Conservation (phyloP, 2,113 vertebrate genomes). For the Mellivora capensis region DNA sequence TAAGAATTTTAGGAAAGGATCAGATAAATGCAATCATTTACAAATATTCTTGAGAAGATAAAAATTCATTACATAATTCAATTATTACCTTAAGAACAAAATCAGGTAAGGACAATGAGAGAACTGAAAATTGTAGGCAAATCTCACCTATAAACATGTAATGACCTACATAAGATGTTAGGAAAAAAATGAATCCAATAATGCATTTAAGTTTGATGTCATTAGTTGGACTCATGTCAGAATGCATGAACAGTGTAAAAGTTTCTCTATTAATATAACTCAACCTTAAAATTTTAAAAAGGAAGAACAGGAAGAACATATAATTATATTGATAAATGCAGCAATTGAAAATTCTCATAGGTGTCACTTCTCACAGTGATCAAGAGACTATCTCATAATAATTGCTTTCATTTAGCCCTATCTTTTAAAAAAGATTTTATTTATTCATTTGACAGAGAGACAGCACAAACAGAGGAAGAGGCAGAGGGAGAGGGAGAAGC, state of each 20-base stretch:
- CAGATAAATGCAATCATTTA: background rate
- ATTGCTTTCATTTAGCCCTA: background rate
- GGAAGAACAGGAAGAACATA: background rate
- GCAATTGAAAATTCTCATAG: background rate
- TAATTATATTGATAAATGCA: background rate
- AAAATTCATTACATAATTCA: background rate
- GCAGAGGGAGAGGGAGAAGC: background rate
- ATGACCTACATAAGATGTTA: background rate
- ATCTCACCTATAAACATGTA: background rate
- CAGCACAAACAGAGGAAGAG: background rate
- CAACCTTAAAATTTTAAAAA: background rate
- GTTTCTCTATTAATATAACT: background rate
- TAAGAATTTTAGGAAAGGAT: background rate
- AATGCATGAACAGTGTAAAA: background rate
- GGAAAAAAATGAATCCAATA: background rate
- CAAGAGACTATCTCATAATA: background rate
- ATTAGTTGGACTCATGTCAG: background rate
- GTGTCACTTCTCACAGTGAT: background rate
- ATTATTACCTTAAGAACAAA: background rate
- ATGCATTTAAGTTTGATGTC: background rate
- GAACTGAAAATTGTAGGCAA: background rate
- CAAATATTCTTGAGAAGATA: background rate
- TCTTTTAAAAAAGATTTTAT: background rate
- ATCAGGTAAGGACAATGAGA: background rate
- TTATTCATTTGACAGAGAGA: background rate